phyloP scores from a whole-genome alignment of 2,113 vertebrate species.

The Lophotis ruficrista region DNA sequence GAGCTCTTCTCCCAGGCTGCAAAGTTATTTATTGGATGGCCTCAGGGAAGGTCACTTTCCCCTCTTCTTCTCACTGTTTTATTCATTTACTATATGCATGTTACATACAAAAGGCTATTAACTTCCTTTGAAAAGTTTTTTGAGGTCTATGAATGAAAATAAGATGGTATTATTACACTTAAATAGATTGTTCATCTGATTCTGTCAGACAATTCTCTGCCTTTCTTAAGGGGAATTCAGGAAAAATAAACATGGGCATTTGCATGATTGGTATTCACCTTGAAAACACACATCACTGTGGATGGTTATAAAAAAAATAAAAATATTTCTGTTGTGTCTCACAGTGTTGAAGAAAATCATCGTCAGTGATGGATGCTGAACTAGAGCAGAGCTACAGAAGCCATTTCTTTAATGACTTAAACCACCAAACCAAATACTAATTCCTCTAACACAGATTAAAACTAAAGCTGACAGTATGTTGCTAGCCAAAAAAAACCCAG shows the following conservation, averaged over 20 bases:
- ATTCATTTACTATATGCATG: background rate
- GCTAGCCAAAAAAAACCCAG: background rate
- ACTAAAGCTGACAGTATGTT: background rate
- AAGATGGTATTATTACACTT: background rate
- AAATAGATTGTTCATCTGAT: background rate
- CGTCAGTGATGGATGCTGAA: background rate
- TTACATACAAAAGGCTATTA: background rate
- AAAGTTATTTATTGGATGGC: background rate
- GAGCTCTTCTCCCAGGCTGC: background rate
- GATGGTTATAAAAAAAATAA: background rate
- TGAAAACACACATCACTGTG: background rate
- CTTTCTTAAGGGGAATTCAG: background rate
- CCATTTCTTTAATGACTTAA: background rate
- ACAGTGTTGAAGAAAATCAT: background rate
- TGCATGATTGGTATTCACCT: background rate
- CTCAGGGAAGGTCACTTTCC: slow-evolving; percentile 7
- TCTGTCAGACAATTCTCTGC: background rate
- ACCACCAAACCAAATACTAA: background rate
- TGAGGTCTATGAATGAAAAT: background rate
- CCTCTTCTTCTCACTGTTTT: background rate
- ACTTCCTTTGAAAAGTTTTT: background rate
- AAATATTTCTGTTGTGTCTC: background rate
- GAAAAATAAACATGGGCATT: background rate
- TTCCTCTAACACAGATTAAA: background rate
- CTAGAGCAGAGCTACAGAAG: background rate